Conservation (phyloP, 2,888 invertebrate species). For the Cheilosia scutellata region DNA sequence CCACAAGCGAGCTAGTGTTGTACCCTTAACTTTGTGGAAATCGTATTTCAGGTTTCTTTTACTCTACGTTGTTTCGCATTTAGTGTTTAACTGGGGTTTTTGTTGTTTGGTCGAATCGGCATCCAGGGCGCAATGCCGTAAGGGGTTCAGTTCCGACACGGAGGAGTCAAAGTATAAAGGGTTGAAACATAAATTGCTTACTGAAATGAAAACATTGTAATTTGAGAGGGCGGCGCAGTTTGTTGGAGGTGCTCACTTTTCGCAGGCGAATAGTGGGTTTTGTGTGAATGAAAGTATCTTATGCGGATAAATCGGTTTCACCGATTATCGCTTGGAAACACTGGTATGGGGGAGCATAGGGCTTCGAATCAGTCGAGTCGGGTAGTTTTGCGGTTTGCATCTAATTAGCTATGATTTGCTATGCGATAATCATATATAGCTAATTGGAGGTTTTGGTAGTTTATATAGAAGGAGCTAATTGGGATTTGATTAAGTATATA, state of each 20-base stretch:
- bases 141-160: not conserved
- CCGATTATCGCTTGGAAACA: slow-evolving; percentile 28
- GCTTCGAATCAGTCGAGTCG: not conserved
- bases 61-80: slow-evolving; percentile 65
- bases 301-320: slow-evolving; percentile 39
- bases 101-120: slow-evolving; percentile 51
- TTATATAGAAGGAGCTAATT: too few species aligned
- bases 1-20: not conserved
- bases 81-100: slow-evolving; percentile 64
- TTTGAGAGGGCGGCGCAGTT: slow-evolving; percentile 18
- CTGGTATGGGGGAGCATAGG: not conserved
- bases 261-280: slow-evolving; percentile 4
- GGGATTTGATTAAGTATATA: too few species aligned
- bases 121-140: not conserved
- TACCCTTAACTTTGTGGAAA: slow-evolving; percentile 47
- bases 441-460: not conserved
- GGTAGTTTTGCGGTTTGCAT: not conserved
- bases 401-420: slow-evolving; percentile 15
- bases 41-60: slow-evolving; percentile 52
- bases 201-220: slow-evolving; percentile 55
- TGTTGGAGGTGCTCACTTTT: slow-evolving; percentile 3
- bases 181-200: slow-evolving; percentile 52
- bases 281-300: slow-evolving; percentile 39
- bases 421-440: not conserved
- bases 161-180: not conserved